phyloP scores from a whole-genome alignment of 2,888 invertebrate genomes.

The Cremastobaeus sp. region DNA sequence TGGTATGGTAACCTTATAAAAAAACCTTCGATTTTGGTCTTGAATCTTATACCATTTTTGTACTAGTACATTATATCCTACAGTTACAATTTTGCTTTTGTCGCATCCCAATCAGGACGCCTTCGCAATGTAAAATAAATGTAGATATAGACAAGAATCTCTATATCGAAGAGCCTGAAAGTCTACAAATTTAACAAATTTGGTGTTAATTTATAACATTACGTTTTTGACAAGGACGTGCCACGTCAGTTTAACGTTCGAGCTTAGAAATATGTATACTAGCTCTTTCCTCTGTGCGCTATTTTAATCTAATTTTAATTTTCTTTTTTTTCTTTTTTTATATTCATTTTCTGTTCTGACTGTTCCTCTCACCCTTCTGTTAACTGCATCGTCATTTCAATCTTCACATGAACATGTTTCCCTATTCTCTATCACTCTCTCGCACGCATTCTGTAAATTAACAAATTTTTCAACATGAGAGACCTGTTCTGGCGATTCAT shows the following conservation, averaged over 20 bases:
- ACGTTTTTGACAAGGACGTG: slow-evolving; percentile 62
- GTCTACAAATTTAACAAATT: slow-evolving; percentile 62
- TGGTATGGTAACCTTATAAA: slow-evolving; percentile 61
- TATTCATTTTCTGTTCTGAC: slow-evolving; percentile 7
- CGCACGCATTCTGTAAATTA: slow-evolving; percentile 49
- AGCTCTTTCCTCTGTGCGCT: slow-evolving; percentile 59
- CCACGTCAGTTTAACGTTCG: slow-evolving; percentile 60
- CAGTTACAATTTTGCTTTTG: slow-evolving; percentile 58
- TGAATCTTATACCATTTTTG: slow-evolving; percentile 60
- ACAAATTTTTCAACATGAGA: slow-evolving; percentile 49
- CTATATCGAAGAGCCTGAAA: slow-evolving; percentile 61
- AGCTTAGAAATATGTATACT: slow-evolving; percentile 58
- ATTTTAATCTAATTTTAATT: slow-evolving; percentile 55
- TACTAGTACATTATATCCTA: slow-evolving; percentile 61
- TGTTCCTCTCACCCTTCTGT: slow-evolving; percentile 4
- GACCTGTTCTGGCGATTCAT: slow-evolving; percentile 31
- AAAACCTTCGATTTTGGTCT: slow-evolving; percentile 60
- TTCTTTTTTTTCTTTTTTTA: slow-evolving; percentile 21
- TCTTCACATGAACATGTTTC: slow-evolving; percentile 21
- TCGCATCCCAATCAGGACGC: slow-evolving; percentile 48
- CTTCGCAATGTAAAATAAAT: slow-evolving; percentile 59
- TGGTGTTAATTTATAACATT: slow-evolving; percentile 61
- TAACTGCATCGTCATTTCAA: slow-evolving; percentile 15
- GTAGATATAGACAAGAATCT: slow-evolving; percentile 61
- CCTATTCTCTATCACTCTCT: slow-evolving; percentile 46